phyloP scores from a whole-genome alignment of 2,888 invertebrate species.

The Ichneumoninae sp. region DNA sequence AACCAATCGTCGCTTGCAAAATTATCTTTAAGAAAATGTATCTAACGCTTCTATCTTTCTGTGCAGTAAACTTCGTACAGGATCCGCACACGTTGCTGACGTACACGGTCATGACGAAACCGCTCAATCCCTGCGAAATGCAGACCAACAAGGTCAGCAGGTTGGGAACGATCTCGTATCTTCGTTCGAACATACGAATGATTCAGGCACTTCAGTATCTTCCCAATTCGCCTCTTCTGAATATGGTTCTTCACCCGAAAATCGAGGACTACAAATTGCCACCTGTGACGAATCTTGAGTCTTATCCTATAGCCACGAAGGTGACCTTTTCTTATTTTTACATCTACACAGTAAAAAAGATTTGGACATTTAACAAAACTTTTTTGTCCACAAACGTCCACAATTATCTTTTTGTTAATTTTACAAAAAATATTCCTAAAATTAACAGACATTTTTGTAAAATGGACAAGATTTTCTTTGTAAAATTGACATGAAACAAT shows the following conservation, averaged over 20 bases:
- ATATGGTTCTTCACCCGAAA: conserved; percentile 87
- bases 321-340: conserved; percentile 40
- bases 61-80: conserved; percentile 68
- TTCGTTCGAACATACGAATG: conserved; percentile 85
- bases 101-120: conserved; percentile 76
- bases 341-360: no score
- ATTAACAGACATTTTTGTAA: no score
- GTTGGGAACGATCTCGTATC: conserved; percentile 80
- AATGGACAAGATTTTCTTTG: no score
- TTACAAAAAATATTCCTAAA: no score
- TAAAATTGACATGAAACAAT: no score
- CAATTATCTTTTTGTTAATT: no score
- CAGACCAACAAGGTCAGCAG: conserved; percentile 71
- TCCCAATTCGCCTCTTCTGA: conserved; percentile 86
- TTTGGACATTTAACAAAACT: no score
- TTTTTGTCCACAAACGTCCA: no score
- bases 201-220: conserved; percentile 88
- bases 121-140: conserved; percentile 68
- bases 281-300: conserved; percentile 19
- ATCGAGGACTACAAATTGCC: conserved; percentile 83
- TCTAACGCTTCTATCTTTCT: conserved; percentile 14
- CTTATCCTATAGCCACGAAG: conserved; percentile 67
- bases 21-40: not conserved
- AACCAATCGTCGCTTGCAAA: not conserved
- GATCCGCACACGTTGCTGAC: conserved; percentile 75